Percentiles rank a stretch among this genome's conserved stretches.
Evolutionary conservation across 1,140 invertebrate species (phyloP).

Genomic region (Panonychus citri): DNA sequence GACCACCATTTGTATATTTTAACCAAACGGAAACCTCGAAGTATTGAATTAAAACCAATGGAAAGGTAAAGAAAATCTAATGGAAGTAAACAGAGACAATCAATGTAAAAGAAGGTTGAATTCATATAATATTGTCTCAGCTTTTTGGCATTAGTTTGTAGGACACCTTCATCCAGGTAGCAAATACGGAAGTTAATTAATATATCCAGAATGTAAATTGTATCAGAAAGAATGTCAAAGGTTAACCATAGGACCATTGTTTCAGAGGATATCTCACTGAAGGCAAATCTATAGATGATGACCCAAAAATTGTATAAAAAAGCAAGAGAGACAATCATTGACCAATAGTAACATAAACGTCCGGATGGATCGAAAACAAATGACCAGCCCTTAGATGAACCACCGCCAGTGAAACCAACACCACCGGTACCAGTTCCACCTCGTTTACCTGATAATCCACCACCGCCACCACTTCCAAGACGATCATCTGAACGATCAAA

Average conservation of each 20-base stretch:
- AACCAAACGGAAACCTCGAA: constrained; percentile 83
- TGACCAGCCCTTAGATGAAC: constrained; percentile 45
- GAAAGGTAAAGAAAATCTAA: constrained; percentile 94
- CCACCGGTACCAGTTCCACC: constrained; percentile 21
- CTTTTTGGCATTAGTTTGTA: constrained; percentile 82
- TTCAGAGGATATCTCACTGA: constrained; percentile 48
- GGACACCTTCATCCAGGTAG: constrained; percentile 80
- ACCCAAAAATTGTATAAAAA: constrained; percentile 99
- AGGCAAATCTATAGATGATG: constrained; percentile 92
- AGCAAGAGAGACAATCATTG: constrained; percentile 84
- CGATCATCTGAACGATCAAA: not conserved
- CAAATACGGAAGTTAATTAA: constrained; percentile 90
- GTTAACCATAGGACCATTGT: constrained; percentile 83
- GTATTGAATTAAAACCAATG: constrained; percentile 89
- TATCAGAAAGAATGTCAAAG: constrained; percentile 85
- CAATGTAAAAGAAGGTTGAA: constrained; percentile 94
- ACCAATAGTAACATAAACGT: constrained; percentile 80
- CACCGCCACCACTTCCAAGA: not conserved
- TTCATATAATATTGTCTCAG: constrained; percentile 92
- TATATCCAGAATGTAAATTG: constrained; percentile 86
- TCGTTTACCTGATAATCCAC: constrained; percentile 46
- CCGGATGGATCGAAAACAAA: constrained; percentile 45
- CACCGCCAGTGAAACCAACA: constrained; percentile 16
- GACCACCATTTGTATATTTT: constrained; percentile 97
- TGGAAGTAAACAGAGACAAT: constrained; percentile 86